Evolutionary conservation across 2,888 invertebrate genomes (phyloP).

Genomic region (Portevinia maculata): DNA sequence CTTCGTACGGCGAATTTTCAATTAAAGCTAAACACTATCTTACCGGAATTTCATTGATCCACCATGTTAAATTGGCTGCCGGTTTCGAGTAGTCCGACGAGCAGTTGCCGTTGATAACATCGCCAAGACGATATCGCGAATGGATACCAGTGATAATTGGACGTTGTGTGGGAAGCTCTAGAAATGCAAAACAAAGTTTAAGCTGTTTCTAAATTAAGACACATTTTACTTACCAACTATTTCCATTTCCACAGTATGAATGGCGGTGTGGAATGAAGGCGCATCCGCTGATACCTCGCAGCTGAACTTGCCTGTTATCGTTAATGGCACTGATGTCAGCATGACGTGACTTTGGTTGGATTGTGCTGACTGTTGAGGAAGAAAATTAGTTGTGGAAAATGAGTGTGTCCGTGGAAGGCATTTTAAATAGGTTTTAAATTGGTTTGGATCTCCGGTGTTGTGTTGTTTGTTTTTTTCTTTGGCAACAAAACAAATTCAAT

Average conservation of each 20-base stretch:
- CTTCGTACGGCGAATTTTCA: conserved; percentile 29
- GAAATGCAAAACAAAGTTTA: conserved; percentile 10
- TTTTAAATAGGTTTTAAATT: too few species aligned
- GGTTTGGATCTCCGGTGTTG: too few species aligned
- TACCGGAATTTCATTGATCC: conserved; percentile 84
- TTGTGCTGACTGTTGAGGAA: conserved; percentile 77
- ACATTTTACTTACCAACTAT: conserved; percentile 80
- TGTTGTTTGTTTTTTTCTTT: too few species aligned
- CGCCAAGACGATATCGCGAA: conserved; percentile 84
- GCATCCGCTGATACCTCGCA: conserved; percentile 83
- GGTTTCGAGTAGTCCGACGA: conserved; percentile 84
- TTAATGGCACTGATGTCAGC: conserved; percentile 80
- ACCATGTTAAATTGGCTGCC: conserved; percentile 85
- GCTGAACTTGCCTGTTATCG: conserved; percentile 81
- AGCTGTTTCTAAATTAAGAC: background rate
- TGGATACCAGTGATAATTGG: conserved; percentile 84
- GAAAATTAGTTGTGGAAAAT: background rate
- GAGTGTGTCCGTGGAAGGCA: background rate
- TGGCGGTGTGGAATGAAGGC: conserved; percentile 81
- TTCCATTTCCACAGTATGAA: conserved; percentile 82
- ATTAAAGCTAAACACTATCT: conserved; percentile 54
- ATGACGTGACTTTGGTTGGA: conserved; percentile 82
- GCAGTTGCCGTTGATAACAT: conserved; percentile 84
- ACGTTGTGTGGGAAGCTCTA: conserved; percentile 84
- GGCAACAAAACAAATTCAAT: too few species aligned